Percentiles rank a stretch among this genome's conserved stretches.
phyloP scores from a whole-genome alignment of 2,113 vertebrate genomes.

The Ciconia stormi region DNA sequence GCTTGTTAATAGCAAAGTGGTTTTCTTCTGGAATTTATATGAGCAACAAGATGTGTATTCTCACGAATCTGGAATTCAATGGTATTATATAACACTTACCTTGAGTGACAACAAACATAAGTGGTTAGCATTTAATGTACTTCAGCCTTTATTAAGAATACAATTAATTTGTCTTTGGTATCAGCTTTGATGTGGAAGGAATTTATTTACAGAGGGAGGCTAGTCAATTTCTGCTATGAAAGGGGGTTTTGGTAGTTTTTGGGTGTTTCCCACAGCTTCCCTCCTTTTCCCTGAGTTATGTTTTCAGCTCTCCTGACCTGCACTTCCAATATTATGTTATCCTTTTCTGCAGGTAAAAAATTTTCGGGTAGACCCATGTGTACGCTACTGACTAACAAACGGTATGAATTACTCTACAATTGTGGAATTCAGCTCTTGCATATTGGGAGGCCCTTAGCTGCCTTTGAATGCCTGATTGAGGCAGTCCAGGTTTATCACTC shows the following conservation, averaged over 20 bases:
- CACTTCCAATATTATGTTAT: neutral
- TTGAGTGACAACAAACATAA: neutral
- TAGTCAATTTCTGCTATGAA: neutral
- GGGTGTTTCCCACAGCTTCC: neutral
- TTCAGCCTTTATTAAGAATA: neutral
- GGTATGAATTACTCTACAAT: slow-evolving; percentile 95
- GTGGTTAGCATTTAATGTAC: neutral
- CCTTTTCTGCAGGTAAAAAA: slow-evolving; percentile 81
- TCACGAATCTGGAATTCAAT: neutral
- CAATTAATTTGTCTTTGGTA: neutral
- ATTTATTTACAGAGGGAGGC: neutral
- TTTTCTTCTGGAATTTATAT: neutral
- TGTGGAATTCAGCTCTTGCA: slow-evolving; percentile 97
- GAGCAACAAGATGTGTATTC: neutral
- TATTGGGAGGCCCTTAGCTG: slow-evolving; percentile 91
- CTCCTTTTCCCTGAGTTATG: neutral
- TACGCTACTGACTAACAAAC: slow-evolving; percentile 91
- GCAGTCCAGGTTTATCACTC: slow-evolving; percentile 98
- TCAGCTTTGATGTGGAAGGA: neutral
- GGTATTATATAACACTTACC: neutral
- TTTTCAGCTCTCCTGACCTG: neutral
- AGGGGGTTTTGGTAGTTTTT: neutral
- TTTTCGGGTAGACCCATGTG: slow-evolving; percentile 96
- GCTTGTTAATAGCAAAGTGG: neutral
- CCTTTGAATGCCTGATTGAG: slow-evolving; percentile 96